Evolutionary conservation across 1,140 invertebrate genomes (phyloP), one percentile per base, ranked within the genome.

Genomic region (Tenebrio molitor): DNA sequence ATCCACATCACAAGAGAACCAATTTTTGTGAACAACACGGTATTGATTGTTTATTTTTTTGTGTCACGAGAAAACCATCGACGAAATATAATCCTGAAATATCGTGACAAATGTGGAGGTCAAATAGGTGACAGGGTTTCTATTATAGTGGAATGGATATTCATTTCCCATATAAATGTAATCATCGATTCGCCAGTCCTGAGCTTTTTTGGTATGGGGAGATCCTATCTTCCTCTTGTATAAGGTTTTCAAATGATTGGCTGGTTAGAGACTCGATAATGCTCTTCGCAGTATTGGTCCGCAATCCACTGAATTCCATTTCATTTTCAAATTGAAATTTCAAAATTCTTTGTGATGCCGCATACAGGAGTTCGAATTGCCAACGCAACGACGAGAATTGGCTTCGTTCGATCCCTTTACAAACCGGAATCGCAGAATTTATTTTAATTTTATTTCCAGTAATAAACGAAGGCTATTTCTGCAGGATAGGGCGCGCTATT

Each of bases 311-410:
- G 66, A 72, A 77, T 75, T 74, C 73, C 73, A 76, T 77, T 77
- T 74, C 74, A 75, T 77, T 76, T 76, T 74, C 71, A 77, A 77
- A 75, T 77, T 73, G 76, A 77, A 77, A 77, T 75, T 77, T 75
- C 68, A 71, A 75, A 77, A 75, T 73, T 73, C 74, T 75, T 75
- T 75, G 74, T 75, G 70, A 69, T 68, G 42, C 71, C 69, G 50
- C 64, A 42, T 68, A 68, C 41, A 39, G 64, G 21, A 65, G 62
- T 39, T 39, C 44, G 67, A 73, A 68, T 73, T 67, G 71, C 71
- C 46, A 72, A 66, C 70, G 62, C 63, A 46, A 50, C 41, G 23
- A 46, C 50, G 33, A 39, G 63, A 72, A 72, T 66, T 72, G 70
- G 7, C 39, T 72, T 72, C 25, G 19, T 36, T 50, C 63, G 12